These are phyloP conservation scores for Acanthis flammea DNA, from an alignment of 2,797 vertebrate genomes.

Conservation along the genomic window DNA sequence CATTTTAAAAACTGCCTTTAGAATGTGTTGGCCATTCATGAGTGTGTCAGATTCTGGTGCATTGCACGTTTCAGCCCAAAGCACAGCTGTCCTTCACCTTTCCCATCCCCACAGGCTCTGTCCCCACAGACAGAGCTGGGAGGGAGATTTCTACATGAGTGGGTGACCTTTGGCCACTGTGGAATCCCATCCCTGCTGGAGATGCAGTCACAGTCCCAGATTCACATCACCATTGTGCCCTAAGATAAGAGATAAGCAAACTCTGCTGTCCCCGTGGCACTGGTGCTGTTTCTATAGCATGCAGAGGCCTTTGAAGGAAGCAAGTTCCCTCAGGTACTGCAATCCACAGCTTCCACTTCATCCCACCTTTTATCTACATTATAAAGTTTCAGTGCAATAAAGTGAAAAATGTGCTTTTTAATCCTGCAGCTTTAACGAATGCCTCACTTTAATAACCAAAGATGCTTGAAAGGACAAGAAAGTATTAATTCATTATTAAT, in stretches of 20 bases:
- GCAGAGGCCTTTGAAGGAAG: not conserved
- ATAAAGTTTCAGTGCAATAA: not conserved
- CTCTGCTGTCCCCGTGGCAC: not conserved
- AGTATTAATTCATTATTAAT: not conserved
- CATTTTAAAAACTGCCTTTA: not conserved
- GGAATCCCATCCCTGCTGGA: not conserved
- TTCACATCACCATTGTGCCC: rapidly evolving
- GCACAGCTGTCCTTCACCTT: not conserved
- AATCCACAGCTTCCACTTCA: not conserved
- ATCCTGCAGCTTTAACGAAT: not conserved
- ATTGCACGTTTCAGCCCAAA: not conserved
- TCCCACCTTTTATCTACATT: not conserved
- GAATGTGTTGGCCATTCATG: rapidly evolving
- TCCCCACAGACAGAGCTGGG: not conserved
- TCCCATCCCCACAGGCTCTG: rapidly evolving
- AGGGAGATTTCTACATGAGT: not conserved
- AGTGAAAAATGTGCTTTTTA: not conserved
- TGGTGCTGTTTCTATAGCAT: not conserved
- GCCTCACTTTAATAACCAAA: not conserved
- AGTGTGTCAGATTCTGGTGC: rapidly evolving
- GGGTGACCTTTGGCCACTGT: not conserved
- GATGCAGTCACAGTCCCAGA: not conserved
- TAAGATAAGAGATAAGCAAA: not conserved
- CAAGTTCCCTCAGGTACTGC: not conserved
- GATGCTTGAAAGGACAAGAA: not conserved